Conservation (phyloP, 2,797 vertebrate species). For the Brachymystax lenok region DNA sequence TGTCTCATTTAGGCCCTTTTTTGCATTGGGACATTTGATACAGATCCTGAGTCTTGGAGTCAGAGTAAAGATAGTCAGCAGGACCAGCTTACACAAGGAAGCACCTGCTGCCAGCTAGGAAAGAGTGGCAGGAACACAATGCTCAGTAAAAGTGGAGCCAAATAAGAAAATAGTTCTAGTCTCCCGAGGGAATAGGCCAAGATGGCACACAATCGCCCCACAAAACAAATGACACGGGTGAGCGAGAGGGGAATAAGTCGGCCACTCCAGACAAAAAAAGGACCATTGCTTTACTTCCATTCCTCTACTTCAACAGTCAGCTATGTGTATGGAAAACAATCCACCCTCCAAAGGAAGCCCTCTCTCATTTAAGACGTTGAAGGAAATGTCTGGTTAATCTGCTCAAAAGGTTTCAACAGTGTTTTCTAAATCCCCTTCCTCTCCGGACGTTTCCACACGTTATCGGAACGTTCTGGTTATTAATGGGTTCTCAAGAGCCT, state of each 20-base stretch:
- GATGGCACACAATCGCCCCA: conserved; percentile 22
- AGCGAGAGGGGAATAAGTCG: neutral
- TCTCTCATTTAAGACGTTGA: neutral
- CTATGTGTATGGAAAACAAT: conserved; percentile 6
- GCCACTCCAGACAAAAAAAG: neutral
- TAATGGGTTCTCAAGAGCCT: conserved; percentile 42
- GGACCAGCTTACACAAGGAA: neutral
- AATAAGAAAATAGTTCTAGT: conserved; percentile 67
- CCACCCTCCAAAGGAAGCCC: neutral
- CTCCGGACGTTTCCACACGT: conserved; percentile 39
- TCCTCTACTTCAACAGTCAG: conserved; percentile 5
- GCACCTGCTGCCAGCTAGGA: neutral
- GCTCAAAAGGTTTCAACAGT: neutral
- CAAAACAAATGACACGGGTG: neutral
- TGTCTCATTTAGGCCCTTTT: neutral
- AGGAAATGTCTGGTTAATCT: conserved; percentile 13
- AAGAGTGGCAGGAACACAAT: conserved; percentile 32
- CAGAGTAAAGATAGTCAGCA: neutral
- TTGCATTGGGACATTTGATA: neutral
- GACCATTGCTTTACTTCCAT: neutral
- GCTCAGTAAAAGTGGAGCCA: conserved; percentile 65
- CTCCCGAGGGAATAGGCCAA: conserved; percentile 54
- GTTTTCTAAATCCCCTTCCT: conserved; percentile 46
- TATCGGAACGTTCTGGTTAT: conserved; percentile 45
- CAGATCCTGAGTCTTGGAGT: neutral